phyloP scores from a whole-genome alignment of 1,140 invertebrate species.

The Drosophila ananassae region DNA sequence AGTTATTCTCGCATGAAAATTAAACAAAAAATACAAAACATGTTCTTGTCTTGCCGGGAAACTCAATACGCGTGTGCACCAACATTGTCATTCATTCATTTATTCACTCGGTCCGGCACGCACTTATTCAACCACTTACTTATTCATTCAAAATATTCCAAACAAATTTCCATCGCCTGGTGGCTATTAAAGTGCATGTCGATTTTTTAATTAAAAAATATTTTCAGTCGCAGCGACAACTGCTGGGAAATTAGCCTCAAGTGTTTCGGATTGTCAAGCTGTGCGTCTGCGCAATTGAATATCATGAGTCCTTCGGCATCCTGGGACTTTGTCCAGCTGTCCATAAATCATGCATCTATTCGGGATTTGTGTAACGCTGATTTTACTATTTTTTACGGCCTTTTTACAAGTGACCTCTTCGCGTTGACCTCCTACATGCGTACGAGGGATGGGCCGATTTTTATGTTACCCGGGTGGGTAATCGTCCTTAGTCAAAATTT shows the following conservation, averaged over 20 bases:
- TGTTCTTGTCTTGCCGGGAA: conserved; percentile 63
- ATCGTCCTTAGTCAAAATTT: conserved; percentile 40
- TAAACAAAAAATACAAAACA: conserved; percentile 50
- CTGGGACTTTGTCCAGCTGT: conserved; percentile 54
- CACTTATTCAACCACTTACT: conserved; percentile 22
- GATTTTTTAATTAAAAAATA: conserved; percentile 74
- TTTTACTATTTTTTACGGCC: conserved; percentile 62
- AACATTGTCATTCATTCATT: conserved; percentile 51
- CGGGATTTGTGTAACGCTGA: conserved; percentile 47
- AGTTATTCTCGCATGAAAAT: conserved; percentile 78
- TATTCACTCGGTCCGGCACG: conserved; percentile 19
- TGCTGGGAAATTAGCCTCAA: conserved; percentile 74
- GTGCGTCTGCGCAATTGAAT: conserved; percentile 57
- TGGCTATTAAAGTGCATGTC: conserved; percentile 52
- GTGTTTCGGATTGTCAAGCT: conserved; percentile 59
- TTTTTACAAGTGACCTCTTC: conserved; percentile 66
- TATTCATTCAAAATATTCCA: conserved; percentile 44
- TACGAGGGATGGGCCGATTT: conserved; percentile 14
- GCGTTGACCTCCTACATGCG: conserved; percentile 61
- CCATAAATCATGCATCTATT: conserved; percentile 57
- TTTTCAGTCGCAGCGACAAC: conserved; percentile 38
- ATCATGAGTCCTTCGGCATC: conserved; percentile 18
- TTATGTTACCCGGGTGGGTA: conserved; percentile 41
- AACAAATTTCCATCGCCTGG: conserved; percentile 55
- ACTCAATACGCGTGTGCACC: conserved; percentile 74